Percentiles rank a stretch among this genome's conserved stretches.
These are phyloP conservation scores for Spodoptera frugiperda DNA, from an alignment of 1,140 invertebrate genomes.

Conservation along the genomic window DNA sequence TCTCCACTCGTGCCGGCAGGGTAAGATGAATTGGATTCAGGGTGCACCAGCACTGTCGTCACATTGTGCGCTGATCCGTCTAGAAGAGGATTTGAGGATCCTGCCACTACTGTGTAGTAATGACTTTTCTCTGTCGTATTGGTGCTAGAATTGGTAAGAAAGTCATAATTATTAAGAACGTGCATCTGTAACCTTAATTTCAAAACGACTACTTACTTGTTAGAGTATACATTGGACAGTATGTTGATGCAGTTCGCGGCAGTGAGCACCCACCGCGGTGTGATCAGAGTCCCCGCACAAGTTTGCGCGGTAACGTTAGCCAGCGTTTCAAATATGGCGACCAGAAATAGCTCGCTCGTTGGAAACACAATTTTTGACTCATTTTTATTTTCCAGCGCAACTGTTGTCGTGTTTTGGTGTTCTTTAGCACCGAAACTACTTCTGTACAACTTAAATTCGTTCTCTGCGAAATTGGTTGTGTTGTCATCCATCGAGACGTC, in stretches of 20 bases:
- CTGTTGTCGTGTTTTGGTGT: background rate
- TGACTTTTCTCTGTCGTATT: constrained; percentile 32
- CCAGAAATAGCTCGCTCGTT: constrained; percentile 53
- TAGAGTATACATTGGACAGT: constrained; percentile 48
- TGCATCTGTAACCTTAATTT: too few species aligned
- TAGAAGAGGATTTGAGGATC: constrained; percentile 53
- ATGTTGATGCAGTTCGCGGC: constrained; percentile 59
- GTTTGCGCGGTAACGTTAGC: constrained; percentile 64
- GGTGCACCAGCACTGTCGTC: constrained; percentile 52
- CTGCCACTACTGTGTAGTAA: constrained; percentile 55
- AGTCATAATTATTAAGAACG: too few species aligned
- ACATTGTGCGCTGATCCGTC: constrained; percentile 64
- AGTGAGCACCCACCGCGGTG: constrained; percentile 61
- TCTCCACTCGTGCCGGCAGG: background rate
- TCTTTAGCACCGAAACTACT: background rate
- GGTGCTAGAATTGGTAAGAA: constrained; percentile 7
- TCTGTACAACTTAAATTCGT: constrained; percentile 1
- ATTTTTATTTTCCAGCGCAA: background rate
- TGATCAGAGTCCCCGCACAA: constrained; percentile 58
- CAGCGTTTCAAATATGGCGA: constrained; percentile 65
- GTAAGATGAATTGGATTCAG: background rate
- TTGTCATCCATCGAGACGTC: background rate
- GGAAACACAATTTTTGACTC: constrained; percentile 31
- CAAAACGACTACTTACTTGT: constrained; percentile 47
- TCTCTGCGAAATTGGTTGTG: background rate